phyloP scores from a whole-genome alignment of 2,888 invertebrate genomes.

The Eupithecia subumbrata region DNA sequence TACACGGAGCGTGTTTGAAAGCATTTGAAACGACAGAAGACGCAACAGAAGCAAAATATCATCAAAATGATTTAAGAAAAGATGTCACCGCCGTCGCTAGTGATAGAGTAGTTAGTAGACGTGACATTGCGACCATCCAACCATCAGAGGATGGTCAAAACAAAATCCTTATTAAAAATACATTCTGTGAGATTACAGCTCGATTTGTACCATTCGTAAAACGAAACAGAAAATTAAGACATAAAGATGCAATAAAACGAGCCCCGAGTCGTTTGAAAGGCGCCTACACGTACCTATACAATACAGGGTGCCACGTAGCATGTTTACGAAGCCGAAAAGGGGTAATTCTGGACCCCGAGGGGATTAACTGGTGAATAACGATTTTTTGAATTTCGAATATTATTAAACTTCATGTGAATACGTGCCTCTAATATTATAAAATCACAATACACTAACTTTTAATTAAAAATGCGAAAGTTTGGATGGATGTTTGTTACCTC shows the following conservation, averaged over 20 bases:
- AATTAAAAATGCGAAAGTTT: no score
- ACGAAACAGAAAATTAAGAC: conserved; percentile 1
- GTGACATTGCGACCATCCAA: not conserved
- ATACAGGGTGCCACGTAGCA: no score
- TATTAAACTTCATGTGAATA: no score
- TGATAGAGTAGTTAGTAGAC: not conserved
- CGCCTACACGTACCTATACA: not conserved
- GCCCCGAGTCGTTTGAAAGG: conserved; percentile 2
- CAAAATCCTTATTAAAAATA: not conserved
- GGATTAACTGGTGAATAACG: no score
- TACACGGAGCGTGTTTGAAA: not conserved
- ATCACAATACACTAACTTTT: no score
- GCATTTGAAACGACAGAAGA: not conserved
- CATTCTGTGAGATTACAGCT: not conserved
- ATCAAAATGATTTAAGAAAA: not conserved
- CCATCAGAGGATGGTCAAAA: not conserved
- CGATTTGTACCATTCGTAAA: not conserved
- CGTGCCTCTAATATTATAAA: no score
- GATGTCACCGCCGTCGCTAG: not conserved
- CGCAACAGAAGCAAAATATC: not conserved
- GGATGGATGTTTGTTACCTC: no score
- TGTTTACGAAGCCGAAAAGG: no score
- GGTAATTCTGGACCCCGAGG: no score
- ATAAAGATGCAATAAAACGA: not conserved
- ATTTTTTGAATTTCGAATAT: no score